phyloP scores from a whole-genome alignment of 2,888 invertebrate genomes.

The Andricus curvator region DNA sequence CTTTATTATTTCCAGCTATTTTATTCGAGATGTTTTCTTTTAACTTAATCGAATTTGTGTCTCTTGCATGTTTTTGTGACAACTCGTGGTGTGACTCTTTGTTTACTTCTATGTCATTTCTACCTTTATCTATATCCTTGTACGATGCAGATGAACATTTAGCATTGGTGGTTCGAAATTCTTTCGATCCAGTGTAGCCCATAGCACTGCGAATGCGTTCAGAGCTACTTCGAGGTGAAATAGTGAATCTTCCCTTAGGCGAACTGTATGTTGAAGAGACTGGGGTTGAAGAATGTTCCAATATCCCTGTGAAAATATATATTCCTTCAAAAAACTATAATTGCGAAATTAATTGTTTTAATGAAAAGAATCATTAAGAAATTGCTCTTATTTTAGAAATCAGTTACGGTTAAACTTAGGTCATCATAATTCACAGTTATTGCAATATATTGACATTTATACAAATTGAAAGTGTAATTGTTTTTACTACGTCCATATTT shows the following conservation, averaged over 20 bases:
- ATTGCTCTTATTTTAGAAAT: too few species aligned
- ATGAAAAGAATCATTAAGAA: too few species aligned
- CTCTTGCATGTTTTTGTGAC: slow-evolving; percentile 50
- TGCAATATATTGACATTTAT: too few species aligned
- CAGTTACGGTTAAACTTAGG: too few species aligned
- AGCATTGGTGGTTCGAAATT: slow-evolving; percentile 60
- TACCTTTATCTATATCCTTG: slow-evolving; percentile 59
- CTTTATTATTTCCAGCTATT: slow-evolving; percentile 36
- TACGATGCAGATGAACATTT: slow-evolving; percentile 47
- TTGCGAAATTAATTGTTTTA: not conserved
- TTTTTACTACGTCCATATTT: too few species aligned
- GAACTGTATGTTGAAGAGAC: slow-evolving; percentile 63
- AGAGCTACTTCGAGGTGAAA: slow-evolving; percentile 57
- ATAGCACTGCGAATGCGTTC: slow-evolving; percentile 60
- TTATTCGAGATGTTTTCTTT: slow-evolving; percentile 47
- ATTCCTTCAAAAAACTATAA: not conserved
- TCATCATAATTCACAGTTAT: too few species aligned
- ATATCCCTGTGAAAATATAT: slow-evolving; percentile 57
- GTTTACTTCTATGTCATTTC: slow-evolving; percentile 48
- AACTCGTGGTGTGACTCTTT: slow-evolving; percentile 40
- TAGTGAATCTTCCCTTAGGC: slow-evolving; percentile 58
- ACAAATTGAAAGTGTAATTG: too few species aligned
- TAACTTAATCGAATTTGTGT: slow-evolving; percentile 49
- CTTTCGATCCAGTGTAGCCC: slow-evolving; percentile 65
- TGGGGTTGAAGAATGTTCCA: slow-evolving; percentile 64